Evolutionary conservation across 2,113 vertebrate genomes (phyloP), one percentile per base, ranked within the genome.

Genomic region (Coturnix japonica): DNA sequence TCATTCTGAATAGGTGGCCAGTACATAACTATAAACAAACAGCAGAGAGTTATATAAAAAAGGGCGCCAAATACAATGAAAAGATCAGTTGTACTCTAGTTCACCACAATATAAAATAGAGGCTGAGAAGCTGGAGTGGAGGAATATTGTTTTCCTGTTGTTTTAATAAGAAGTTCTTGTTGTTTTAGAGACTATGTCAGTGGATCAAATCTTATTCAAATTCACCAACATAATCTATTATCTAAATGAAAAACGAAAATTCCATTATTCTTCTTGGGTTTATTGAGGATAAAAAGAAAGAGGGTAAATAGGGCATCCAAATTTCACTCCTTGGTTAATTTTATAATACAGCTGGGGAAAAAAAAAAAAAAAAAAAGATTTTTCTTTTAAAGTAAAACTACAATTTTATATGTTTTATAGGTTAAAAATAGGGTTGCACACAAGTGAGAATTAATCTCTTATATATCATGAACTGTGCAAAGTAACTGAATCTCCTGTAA

Each of bases 11-110:
- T 10, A 41, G 23, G 20, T 46, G 33, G 31, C 86, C 47, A 86
- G 59, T 43, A 87, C 16, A 82, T 13, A 78, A 77, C 47, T 26
- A 43, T 89, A 93, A 93, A 54, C 33, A 82, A 77, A 77, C n/a
- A 78, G 49, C 33, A 60, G 18, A 61, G 3, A 74, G 3, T 25
- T 81, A n/a, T 49, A 43, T 33, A 18, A 0, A 11, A 87, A 76
- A 26, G 15, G 19, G 44, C 30, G 75, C 2, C 4, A 71, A 81
- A 61, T 61, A 39, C 14, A 70, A 76, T 30, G 60, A 69, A 86
- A 82, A 63, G 1, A 5, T 70, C 8, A 33, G 56, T 90, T 89
- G 28, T 70, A 43, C 8, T 78, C 9, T 47, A 33, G 7, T 37
- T 49, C 23, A 49, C 13, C 23, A 28, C 5, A 3, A 53, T n/a